phyloP scores from a whole-genome alignment of 2,888 invertebrate species.

The Limnephilus lunatus region DNA sequence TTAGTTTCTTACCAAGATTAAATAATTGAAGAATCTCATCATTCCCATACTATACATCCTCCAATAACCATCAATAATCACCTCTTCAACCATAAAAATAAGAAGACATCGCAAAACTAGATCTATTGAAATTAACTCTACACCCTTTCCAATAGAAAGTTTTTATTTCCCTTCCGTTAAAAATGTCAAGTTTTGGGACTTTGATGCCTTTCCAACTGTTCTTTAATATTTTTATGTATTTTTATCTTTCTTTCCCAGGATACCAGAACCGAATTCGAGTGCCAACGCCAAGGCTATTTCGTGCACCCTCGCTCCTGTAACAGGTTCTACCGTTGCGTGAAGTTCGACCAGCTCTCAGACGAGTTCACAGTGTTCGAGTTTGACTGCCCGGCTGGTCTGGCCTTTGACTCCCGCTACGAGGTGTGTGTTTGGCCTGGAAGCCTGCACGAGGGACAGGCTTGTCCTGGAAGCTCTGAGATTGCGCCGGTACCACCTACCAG shows the following conservation, averaged over 20 bases:
- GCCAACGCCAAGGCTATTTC: slow-evolving; percentile 87
- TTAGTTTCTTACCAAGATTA: slow-evolving; percentile 67
- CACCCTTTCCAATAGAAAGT: background rate
- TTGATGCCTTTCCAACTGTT: slow-evolving; percentile 6
- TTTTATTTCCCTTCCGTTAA: background rate
- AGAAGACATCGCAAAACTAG: too few species aligned
- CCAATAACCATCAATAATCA: too few species aligned
- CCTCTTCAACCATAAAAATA: too few species aligned
- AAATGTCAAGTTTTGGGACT: too few species aligned
- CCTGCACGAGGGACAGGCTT: slow-evolving; percentile 83
- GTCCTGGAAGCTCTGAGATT: slow-evolving; percentile 87
- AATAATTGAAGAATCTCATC: too few species aligned
- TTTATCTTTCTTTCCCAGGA: slow-evolving; percentile 73
- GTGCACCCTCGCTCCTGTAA: slow-evolving; percentile 87
- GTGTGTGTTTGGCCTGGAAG: slow-evolving; percentile 91
- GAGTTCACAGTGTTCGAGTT: slow-evolving; percentile 88
- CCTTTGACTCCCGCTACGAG: slow-evolving; percentile 86
- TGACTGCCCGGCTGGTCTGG: slow-evolving; percentile 87
- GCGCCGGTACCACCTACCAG: slow-evolving; percentile 83
- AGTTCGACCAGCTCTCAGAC: slow-evolving; percentile 85
- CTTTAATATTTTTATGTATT: background rate
- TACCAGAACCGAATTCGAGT: slow-evolving; percentile 85
- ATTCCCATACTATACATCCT: too few species aligned
- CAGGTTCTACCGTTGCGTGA: slow-evolving; percentile 88
- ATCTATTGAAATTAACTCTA: too few species aligned